Percentiles rank a stretch among this genome's conserved stretches.
phyloP scores from a whole-genome alignment of 2,113 vertebrate species.

The Ciconia stormi region DNA sequence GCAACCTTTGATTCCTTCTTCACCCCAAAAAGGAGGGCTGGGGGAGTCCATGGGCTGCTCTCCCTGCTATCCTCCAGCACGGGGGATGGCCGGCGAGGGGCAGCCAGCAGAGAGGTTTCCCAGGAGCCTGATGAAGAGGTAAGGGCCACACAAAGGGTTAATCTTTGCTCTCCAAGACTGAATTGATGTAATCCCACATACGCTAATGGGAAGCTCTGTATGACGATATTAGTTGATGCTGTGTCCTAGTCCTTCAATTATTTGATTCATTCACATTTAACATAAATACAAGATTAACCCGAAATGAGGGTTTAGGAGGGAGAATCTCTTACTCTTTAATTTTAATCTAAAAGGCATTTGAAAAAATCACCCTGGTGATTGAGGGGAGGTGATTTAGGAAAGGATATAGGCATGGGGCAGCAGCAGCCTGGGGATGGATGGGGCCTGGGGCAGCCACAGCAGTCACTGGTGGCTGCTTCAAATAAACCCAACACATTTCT shows the following conservation, averaged over 20 bases:
- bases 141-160: neutral
- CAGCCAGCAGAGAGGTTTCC: neutral
- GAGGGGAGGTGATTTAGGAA: neutral
- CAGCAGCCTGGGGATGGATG: neutral
- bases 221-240: neutral
- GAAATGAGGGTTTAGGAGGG: neutral
- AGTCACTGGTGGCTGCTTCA: neutral
- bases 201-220: neutral
- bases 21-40: too few species aligned
- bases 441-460: neutral
- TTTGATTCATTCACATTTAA: neutral
- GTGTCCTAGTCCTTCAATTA: neutral
- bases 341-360: neutral
- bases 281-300: conserved; percentile 38
- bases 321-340: neutral
- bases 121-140: neutral
- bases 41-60: neutral
- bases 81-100: fast-evolving
- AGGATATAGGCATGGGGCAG: fast-evolving
- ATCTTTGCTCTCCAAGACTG: neutral
- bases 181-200: neutral
- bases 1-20: neutral
- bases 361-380: neutral
- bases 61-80: neutral
- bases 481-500: neutral